phyloP scores from a whole-genome alignment of 64 coral and sea anemone genomes.

The Dendrophyllia cribrosa region DNA sequence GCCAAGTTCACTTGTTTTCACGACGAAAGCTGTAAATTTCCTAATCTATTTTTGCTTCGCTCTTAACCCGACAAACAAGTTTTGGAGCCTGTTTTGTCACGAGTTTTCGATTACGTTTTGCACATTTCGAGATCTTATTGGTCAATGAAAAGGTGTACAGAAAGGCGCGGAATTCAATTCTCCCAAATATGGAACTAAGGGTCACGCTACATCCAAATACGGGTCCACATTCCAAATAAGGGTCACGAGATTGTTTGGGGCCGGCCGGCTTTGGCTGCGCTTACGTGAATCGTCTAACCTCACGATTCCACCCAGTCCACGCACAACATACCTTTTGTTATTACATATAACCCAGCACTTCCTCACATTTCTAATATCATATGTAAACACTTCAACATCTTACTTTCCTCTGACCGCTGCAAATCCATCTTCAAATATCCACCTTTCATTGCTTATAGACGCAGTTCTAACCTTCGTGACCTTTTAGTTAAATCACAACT shows the following conservation, averaged over 20 bases:
- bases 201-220: slow-evolving; percentile 39
- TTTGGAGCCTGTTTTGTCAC: slow-evolving; percentile 1
- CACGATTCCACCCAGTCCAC: too few species aligned
- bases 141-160: neutral
- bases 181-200: slow-evolving; percentile 45
- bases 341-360: too few species aligned
- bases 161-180: slow-evolving; percentile 39
- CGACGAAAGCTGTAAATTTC: neutral
- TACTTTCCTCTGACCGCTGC: too few species aligned
- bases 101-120: neutral
- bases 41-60: neutral
- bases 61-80: neutral
- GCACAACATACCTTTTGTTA: too few species aligned
- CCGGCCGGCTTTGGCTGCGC: too few species aligned
- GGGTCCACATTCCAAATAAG: slow-evolving; percentile 28
- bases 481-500: too few species aligned
- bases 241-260: neutral
- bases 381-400: too few species aligned
- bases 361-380: too few species aligned
- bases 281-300: neutral
- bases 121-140: slow-evolving; percentile 16
- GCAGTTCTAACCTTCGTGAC: too few species aligned
- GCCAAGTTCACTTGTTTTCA: neutral
- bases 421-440: too few species aligned
- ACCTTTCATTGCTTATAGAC: too few species aligned